Evolutionary conservation across 1,140 invertebrate genomes (phyloP).

Genomic region (Euglossa dilemma): DNA sequence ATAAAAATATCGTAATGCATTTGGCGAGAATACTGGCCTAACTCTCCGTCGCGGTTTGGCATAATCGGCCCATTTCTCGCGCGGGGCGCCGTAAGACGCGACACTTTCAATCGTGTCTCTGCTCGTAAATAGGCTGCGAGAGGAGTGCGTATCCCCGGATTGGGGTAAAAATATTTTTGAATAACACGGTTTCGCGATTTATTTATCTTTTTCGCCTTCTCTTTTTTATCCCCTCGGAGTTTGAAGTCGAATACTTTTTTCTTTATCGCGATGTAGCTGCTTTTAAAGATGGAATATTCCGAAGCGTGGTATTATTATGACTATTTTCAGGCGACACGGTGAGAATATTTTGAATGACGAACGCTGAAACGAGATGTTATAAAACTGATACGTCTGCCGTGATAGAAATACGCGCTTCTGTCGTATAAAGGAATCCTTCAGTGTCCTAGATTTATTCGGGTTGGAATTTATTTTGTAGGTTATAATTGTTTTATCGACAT

Average conservation of each 20-base stretch:
- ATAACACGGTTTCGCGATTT: neutral
- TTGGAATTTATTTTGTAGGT: no score
- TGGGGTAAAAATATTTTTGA: neutral
- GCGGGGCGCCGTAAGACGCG: neutral
- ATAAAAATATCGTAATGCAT: constrained; percentile 42
- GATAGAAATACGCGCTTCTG: no score
- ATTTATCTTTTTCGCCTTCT: neutral
- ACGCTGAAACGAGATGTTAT: neutral
- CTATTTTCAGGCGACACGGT: neutral
- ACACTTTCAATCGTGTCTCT: constrained; percentile 10
- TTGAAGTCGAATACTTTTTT: neutral
- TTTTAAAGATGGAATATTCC: neutral
- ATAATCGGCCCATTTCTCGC: constrained; percentile 38
- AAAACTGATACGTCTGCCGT: no score
- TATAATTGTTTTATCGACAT: no score
- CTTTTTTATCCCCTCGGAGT: neutral
- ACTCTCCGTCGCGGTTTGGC: constrained; percentile 9
- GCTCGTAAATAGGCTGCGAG: no score
- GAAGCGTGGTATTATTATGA: neutral
- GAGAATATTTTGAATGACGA: neutral
- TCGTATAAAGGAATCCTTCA: no score
- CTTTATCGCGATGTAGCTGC: neutral
- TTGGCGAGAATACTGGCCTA: neutral
- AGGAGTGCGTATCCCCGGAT: neutral
- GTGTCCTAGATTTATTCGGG: no score